These are phyloP conservation scores for Ypsolopha sequella DNA, from an alignment of 2,888 invertebrate genomes.

Conservation along the genomic window DNA sequence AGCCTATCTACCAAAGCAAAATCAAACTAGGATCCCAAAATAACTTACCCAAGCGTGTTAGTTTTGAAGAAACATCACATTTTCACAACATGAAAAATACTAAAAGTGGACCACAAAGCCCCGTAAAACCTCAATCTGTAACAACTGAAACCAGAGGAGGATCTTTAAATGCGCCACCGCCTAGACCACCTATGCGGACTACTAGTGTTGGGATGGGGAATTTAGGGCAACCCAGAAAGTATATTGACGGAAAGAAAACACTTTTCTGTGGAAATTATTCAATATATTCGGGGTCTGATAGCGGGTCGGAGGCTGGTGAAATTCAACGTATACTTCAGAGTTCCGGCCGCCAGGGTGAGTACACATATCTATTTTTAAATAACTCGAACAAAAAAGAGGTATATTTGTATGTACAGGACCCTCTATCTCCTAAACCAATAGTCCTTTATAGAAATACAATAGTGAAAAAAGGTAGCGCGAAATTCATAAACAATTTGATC, in stretches of 20 bases:
- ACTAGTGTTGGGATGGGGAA: constrained; percentile 34
- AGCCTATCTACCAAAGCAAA: constrained; percentile 15
- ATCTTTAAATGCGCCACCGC: constrained; percentile 23
- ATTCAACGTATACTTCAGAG: constrained; percentile 73
- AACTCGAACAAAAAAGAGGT: no score
- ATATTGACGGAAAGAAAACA: constrained; percentile 24
- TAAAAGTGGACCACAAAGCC: neutral
- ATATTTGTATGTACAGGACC: no score
- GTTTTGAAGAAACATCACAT: constrained; percentile 29
- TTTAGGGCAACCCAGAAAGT: constrained; percentile 18
- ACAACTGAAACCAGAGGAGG: neutral
- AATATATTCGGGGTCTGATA: constrained; percentile 74
- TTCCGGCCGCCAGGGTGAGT: constrained; percentile 24
- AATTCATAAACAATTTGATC: no score
- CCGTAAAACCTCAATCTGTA: neutral
- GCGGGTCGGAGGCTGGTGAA: constrained; percentile 80
- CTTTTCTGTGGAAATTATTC: constrained; percentile 21
- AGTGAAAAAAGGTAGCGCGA: no score
- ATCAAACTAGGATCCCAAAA: no score
- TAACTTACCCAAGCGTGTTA: constrained; percentile 30
- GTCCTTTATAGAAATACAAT: no score
- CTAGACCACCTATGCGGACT: constrained; percentile 45
- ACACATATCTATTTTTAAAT: neutral
- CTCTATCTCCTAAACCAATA: no score
- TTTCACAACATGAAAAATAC: neutral